Evolutionary conservation across 1,140 invertebrate genomes (phyloP).

Genomic region (Drosophila suzukii): DNA sequence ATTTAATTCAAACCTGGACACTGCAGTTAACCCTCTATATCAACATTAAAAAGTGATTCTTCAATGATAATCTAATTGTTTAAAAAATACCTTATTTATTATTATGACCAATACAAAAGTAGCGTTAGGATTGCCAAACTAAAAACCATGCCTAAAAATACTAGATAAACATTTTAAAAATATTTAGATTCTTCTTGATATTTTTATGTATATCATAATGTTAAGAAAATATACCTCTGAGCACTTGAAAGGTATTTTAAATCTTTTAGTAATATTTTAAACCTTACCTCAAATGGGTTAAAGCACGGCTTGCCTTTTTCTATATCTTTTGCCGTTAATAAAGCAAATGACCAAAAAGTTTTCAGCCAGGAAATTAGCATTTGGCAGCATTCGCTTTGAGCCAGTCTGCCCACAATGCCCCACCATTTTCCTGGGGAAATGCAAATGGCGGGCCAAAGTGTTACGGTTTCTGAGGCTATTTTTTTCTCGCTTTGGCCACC

Average conservation of each 20-base stretch:
- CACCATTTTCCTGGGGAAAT: slow-evolving; percentile 32
- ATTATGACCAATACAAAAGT: too few relatives aligned
- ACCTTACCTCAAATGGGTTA: slow-evolving; percentile 22
- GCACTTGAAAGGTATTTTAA: too few relatives aligned
- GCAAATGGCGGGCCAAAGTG: slow-evolving; percentile 54
- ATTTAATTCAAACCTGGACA: slow-evolving; percentile 40
- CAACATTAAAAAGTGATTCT: too few relatives aligned
- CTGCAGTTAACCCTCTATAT: slow-evolving; percentile 15
- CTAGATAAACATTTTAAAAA: too few relatives aligned
- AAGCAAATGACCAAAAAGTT: slow-evolving; percentile 67
- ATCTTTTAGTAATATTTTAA: too few relatives aligned
- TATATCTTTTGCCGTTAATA: slow-evolving; percentile 49
- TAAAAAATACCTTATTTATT: too few relatives aligned
- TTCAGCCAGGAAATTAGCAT: slow-evolving; percentile 66
- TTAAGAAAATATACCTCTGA: too few relatives aligned
- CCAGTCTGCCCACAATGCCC: neutral
- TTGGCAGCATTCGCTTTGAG: slow-evolving; percentile 48
- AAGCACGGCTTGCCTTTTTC: slow-evolving; percentile 7
- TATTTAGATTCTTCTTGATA: too few relatives aligned
- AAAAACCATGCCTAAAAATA: too few relatives aligned
- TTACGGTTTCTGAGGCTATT: slow-evolving; percentile 45
- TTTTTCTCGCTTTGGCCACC: slow-evolving; percentile 12
- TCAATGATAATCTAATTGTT: too few relatives aligned
- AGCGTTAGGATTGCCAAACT: too few relatives aligned
- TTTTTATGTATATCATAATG: too few relatives aligned